Conservation (phyloP, 2,113 vertebrate species). For the Passer domesticus region DNA sequence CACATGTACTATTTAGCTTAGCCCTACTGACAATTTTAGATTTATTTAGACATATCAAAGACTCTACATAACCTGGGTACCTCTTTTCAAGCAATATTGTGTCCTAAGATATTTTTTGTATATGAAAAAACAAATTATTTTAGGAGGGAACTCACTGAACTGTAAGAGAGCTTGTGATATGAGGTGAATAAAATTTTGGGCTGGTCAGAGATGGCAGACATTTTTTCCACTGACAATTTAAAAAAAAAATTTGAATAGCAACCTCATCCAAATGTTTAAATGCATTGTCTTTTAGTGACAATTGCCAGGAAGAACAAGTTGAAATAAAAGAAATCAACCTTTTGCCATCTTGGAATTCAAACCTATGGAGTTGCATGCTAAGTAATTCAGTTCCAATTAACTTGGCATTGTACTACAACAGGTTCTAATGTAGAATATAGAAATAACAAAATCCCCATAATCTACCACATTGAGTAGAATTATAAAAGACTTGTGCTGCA, state of each 20-base stretch:
- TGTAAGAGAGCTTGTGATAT: neutral
- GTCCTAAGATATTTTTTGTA: neutral
- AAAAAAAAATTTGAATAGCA: neutral
- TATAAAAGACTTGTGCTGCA: neutral
- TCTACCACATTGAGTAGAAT: neutral
- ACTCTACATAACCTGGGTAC: neutral
- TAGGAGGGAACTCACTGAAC: neutral
- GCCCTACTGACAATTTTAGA: neutral
- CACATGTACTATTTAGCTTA: neutral
- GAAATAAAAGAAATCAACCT: neutral
- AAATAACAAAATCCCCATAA: neutral
- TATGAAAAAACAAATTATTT: neutral
- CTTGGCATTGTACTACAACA: neutral
- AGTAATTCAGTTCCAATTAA: neutral
- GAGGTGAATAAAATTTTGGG: neutral
- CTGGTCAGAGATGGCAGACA: neutral
- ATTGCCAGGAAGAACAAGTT: neutral
- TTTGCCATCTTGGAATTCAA: neutral
- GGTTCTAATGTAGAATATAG: neutral
- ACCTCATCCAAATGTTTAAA: neutral
- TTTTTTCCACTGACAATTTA: neutral
- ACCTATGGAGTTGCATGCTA: neutral
- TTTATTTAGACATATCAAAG: neutral
- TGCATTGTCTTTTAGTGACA: neutral
- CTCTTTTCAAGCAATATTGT: neutral